phyloP scores from a whole-genome alignment of 2,113 vertebrate species.

The Cyphomyrus plagiostoma region DNA sequence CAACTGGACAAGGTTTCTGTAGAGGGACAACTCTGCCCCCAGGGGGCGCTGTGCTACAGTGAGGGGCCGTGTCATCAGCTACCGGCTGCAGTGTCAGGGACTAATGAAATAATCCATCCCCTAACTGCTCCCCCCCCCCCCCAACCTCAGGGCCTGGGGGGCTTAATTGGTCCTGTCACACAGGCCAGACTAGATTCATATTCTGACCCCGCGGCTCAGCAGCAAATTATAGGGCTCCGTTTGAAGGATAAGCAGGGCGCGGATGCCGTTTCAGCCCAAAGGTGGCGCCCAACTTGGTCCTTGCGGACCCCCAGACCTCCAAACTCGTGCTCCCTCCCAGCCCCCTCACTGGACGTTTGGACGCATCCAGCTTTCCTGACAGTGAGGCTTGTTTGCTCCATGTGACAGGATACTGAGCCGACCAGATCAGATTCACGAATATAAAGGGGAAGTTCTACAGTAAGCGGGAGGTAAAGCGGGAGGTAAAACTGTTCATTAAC shows the following conservation, averaged over 20 bases:
- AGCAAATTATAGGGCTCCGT: slow-evolving; percentile 12
- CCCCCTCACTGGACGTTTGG: background rate
- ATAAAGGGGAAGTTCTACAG: background rate
- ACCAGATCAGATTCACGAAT: background rate
- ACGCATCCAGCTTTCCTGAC: background rate
- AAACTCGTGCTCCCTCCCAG: background rate
- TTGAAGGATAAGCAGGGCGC: slow-evolving; percentile 21
- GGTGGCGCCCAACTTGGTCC: background rate
- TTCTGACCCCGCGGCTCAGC: slow-evolving; percentile 31
- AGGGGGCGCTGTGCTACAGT: background rate
- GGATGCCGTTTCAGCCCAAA: background rate
- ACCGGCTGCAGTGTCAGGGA: background rate
- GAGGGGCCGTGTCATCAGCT: background rate
- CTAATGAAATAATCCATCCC: slow-evolving; percentile 48
- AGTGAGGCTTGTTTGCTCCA: background rate
- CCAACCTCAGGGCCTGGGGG: slow-evolving; percentile 41
- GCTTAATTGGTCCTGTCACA: slow-evolving; percentile 43
- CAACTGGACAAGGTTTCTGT: background rate
- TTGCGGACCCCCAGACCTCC: background rate
- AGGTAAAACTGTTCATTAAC: slow-evolving; percentile 11
- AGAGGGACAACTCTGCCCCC: background rate
- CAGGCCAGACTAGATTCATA: slow-evolving; percentile 25
- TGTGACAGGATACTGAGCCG: background rate
- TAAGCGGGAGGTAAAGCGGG: background rate
- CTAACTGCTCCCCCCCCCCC: slow-evolving; percentile 46